Evolutionary conservation across 2,888 invertebrate genomes (phyloP).

Genomic region (Pachliopta kotzebuea): DNA sequence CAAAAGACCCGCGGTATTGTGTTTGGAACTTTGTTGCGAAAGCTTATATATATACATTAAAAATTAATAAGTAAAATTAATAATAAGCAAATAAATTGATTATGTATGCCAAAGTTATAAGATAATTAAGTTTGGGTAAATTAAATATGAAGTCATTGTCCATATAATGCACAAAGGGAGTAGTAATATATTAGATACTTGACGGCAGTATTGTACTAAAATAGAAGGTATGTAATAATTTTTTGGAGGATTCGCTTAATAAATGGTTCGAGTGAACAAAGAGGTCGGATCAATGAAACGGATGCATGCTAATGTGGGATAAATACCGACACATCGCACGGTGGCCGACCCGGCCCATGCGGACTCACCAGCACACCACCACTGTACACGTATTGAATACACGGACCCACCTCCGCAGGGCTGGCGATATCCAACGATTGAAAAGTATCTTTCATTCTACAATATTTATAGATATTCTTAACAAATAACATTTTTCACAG

Average conservation of each 20-base stretch:
- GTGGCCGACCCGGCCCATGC: slow-evolving; percentile 47
- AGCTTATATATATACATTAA: too few species aligned
- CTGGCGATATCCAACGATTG: slow-evolving; percentile 7
- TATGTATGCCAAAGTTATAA: too few species aligned
- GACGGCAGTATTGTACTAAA: slow-evolving; percentile 7
- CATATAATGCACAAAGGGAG: too few species aligned
- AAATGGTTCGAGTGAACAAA: slow-evolving; percentile 60
- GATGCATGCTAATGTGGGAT: slow-evolving; percentile 73
- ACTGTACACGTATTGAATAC: neutral
- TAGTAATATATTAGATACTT: neutral
- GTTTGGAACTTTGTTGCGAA: too few species aligned
- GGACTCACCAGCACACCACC: slow-evolving; percentile 35
- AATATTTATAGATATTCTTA: neutral
- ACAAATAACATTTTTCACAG: too few species aligned
- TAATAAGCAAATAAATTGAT: neutral
- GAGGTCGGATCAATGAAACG: slow-evolving; percentile 68
- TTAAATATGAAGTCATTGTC: too few species aligned
- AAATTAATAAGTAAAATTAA: neutral
- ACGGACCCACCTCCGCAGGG: slow-evolving; percentile 39
- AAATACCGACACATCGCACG: slow-evolving; percentile 61
- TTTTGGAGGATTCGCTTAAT: slow-evolving; percentile 37
- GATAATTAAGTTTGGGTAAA: too few species aligned
- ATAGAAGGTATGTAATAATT: slow-evolving; percentile 23
- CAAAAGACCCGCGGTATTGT: neutral
- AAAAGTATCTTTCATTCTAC: neutral